These are phyloP conservation scores for Falco naumanni DNA, from an alignment of 2,797 vertebrate species.

Conservation along the genomic window DNA sequence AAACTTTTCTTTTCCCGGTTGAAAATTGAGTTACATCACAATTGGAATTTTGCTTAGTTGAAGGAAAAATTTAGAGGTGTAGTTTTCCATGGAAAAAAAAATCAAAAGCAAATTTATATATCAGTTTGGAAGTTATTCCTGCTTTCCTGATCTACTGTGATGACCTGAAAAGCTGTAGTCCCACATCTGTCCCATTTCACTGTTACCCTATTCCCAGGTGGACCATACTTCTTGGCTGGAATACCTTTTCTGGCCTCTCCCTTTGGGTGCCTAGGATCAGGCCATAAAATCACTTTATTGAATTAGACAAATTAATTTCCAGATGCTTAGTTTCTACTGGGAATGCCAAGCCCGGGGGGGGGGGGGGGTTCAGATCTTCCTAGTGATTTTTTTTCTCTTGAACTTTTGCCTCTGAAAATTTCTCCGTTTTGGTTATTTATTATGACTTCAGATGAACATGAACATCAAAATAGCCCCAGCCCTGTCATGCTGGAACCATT, in stretches of 20 bases:
- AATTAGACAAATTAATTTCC: not conserved
- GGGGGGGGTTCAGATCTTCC: not conserved
- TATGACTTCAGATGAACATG: not conserved
- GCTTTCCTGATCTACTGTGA: not conserved
- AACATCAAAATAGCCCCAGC: not conserved
- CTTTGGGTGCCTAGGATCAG: slow-evolving; percentile 5
- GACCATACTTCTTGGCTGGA: not conserved
- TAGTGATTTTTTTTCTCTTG: not conserved
- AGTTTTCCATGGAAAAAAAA: not conserved
- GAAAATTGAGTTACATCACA: not conserved
- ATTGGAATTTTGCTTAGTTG: not conserved
- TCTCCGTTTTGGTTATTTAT: slow-evolving; percentile 7
- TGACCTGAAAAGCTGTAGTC: not conserved
- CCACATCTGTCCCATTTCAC: not conserved
- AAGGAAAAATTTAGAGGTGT: not conserved
- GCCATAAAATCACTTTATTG: not conserved
- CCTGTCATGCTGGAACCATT: not conserved
- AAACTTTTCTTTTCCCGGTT: not conserved
- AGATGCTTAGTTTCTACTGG: not conserved
- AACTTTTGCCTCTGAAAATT: not conserved
- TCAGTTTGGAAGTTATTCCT: not conserved
- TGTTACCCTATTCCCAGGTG: not conserved
- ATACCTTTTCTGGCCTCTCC: slow-evolving; percentile 12
- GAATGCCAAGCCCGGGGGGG: not conserved
- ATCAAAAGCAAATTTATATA: not conserved